phyloP scores from a whole-genome alignment of 2,113 vertebrate species.

The Tetrao urogallus region DNA sequence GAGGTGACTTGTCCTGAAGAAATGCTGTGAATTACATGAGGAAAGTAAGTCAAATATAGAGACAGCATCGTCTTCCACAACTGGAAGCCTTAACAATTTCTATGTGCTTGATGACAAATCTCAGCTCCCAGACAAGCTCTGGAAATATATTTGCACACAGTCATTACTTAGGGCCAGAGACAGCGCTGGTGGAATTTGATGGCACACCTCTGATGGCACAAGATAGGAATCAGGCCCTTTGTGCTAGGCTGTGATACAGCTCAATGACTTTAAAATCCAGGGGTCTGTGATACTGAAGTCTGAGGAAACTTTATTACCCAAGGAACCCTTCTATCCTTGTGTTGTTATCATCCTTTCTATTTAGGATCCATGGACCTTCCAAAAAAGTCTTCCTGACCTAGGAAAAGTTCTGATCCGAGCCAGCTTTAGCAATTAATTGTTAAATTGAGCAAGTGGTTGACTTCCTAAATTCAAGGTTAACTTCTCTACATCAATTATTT shows the following conservation, averaged over 20 bases:
- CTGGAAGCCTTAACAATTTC: background rate
- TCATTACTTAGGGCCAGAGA: background rate
- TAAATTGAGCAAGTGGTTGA: background rate
- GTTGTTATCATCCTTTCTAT: background rate
- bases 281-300: background rate
- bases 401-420: background rate
- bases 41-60: background rate
- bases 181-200: background rate
- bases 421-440: background rate
- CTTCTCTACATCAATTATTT: conserved; percentile 11
- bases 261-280: background rate
- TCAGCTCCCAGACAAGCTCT: background rate
- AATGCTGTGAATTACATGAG: background rate
- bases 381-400: background rate
- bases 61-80: background rate
- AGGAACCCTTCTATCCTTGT: background rate
- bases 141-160: background rate
- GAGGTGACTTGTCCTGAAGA: background rate
- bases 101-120: background rate
- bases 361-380: background rate
- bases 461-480: background rate
- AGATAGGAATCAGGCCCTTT: too few relatives aligned
- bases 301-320: background rate
- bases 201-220: rapidly evolving
- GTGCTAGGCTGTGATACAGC: background rate